Base-by-base conservation (phyloP, 37 sponge, comb jelly and placozoan species). In the Hexactinellida sp. region DNA sequence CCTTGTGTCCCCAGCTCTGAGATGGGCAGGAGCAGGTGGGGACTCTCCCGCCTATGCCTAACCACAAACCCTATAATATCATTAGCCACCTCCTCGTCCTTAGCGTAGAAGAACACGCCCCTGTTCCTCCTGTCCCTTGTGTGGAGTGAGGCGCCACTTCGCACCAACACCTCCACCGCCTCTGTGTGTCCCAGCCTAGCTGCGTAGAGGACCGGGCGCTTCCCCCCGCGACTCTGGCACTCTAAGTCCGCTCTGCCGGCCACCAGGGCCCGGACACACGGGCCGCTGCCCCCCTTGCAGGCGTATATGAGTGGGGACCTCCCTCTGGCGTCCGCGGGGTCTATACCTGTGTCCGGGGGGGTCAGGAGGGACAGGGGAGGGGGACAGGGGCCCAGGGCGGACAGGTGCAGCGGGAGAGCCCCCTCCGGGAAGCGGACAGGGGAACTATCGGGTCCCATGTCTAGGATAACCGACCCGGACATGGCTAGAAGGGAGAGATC, bases 81-180 rank as follows among this genome's bases (percentile, higher is more conserved):
- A 23, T n/a, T 63, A n/a, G 76, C 76, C 34, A 63, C 76, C 76
- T 63, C 76, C 76, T 63, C 76, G 76, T 63, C 76, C 76, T n/a
- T 63, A 3, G 76, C 76, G 76, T 63, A n/a, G 28, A n/a, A 63
- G 76, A 63, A 63, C 5, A 63, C 76, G 25, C 76, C 76, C 34
- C 76, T 63, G 76, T 63, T 63, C 34, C 13, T 23, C 5, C 5
- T n/a, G 76, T 63, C 76, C 13, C 32, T 63, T 1, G 76, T n/a
- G 25, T 32, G 3, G 19, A n/a, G 76, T 3, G 76, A 63, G 30
- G 76, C 76, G 19, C 34, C 32, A 7, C 76, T 63, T 23, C 76
- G 25, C 3, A 63, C 30, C 76, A 63, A 23, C 32, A 63, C 19
- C 34, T 63, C 76, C 34, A 63, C 5, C 28, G 13, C 76, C 28